A percentile compares a stretch with the other conserved stretches of the same genome.
Conservation (phyloP, 2,888 invertebrate genomes). For the Drosophila merina region DNA sequence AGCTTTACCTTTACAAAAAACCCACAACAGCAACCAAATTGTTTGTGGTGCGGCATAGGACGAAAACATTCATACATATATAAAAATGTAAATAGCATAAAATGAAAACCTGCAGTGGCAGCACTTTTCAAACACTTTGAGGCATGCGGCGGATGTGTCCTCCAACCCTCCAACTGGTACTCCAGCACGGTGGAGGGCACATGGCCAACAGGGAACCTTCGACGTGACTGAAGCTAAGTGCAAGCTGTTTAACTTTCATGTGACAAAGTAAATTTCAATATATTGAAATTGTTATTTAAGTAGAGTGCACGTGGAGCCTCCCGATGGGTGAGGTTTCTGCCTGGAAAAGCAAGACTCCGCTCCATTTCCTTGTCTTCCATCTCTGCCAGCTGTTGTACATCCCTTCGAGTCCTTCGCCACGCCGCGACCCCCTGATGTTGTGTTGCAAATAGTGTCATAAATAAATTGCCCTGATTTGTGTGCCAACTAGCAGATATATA, state of each 20-base stretch:
- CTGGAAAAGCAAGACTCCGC: not conserved
- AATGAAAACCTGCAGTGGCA: conserved; percentile 76
- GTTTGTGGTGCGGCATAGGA: conserved; percentile 68
- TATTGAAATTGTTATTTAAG: conserved; percentile 79
- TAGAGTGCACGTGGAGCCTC: conserved; percentile 66
- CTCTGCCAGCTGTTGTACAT: conserved; percentile 58
- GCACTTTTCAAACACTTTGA: conserved; percentile 69
- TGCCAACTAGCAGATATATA: conserved; percentile 39
- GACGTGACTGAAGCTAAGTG: conserved; percentile 70
- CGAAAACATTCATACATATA: conserved; percentile 48
- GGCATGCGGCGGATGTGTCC: conserved; percentile 10
- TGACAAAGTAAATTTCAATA: conserved; percentile 80
- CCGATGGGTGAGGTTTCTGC: conserved; percentile 1
- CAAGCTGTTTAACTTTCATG: conserved; percentile 77
- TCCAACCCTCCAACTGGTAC: conserved; percentile 1
- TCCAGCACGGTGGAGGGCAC: conserved; percentile 1
- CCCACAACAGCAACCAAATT: conserved; percentile 50
- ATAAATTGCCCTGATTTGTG: conserved; percentile 76
- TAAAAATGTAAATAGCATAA: conserved; percentile 77
- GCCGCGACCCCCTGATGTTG: conserved; percentile 22
- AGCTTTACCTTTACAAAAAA: not conserved
- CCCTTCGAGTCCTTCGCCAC: not conserved
- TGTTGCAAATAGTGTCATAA: conserved; percentile 76
- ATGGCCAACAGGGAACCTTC: conserved; percentile 22
- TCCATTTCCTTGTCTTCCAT: conserved; percentile 12